phyloP scores from a whole-genome alignment of 2,888 invertebrate genomes.

The Himalopsyche kuldschensis region DNA sequence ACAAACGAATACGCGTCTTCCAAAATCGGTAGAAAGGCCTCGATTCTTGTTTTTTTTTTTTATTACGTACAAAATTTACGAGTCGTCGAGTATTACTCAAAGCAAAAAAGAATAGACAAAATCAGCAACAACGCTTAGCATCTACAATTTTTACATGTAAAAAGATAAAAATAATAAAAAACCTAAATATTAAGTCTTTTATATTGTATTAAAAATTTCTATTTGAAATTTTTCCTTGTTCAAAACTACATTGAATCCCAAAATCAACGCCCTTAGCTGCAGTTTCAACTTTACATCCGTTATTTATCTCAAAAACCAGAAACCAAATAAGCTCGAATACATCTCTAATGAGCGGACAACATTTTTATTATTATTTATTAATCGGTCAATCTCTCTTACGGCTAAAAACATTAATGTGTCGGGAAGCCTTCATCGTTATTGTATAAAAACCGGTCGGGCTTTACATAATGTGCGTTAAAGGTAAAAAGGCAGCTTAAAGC shows the following conservation, averaged over 20 bases:
- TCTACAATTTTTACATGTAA: neutral
- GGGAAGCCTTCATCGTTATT: neutral
- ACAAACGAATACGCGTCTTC: too few relatives aligned
- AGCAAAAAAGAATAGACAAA: neutral
- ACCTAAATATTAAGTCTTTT: slow-evolving; percentile 1
- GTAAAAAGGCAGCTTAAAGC: neutral
- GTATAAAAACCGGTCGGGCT: neutral
- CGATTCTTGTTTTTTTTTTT: neutral
- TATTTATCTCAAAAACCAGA: neutral
- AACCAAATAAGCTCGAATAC: neutral
- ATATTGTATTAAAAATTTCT: neutral
- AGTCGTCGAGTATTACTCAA: neutral
- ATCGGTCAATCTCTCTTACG: neutral
- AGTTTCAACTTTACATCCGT: neutral
- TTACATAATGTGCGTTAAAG: neutral
- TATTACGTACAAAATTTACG: neutral
- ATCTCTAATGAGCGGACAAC: neutral
- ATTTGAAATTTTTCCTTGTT: neutral
- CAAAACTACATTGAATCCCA: neutral
- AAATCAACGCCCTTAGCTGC: slow-evolving; percentile 1
- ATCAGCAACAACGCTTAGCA: neutral
- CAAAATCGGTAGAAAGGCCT: neutral
- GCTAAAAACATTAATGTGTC: too few relatives aligned
- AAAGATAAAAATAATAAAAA: neutral
- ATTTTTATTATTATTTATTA: neutral